These are phyloP conservation scores for Teleogryllus occipitalis DNA, from an alignment of 1,140 invertebrate species.

Conservation along the genomic window DNA sequence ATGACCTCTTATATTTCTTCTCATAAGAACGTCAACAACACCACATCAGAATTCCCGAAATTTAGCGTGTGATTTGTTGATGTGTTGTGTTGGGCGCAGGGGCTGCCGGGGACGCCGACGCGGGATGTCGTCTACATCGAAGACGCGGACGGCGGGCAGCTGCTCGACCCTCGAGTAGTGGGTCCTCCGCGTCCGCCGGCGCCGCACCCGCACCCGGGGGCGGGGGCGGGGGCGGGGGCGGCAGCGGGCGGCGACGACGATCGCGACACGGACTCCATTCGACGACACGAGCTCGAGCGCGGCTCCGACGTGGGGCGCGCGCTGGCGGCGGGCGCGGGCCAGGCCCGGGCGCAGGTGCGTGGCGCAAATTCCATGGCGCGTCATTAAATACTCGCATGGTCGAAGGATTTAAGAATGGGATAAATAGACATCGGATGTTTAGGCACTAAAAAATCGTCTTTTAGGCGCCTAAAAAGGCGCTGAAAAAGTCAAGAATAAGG, in stretches of 20 bases:
- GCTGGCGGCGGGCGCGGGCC: not conserved
- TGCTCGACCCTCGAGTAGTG: not conserved
- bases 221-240: no score
- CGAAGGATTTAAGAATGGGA: no score
- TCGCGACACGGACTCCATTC: constrained; percentile 57
- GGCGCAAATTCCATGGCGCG: no score
- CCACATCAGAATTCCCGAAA: no score
- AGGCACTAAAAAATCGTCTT: no score
- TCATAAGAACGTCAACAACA: no score
- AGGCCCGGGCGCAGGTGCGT: not conserved
- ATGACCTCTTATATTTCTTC: no score
- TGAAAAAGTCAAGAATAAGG: no score
- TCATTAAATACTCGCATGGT: no score
- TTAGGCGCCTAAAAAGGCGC: no score
- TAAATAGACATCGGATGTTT: no score
- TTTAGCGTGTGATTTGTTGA: no score
- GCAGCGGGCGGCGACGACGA: constrained; percentile 34
- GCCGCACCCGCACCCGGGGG: not conserved
- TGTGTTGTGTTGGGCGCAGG: not conserved
- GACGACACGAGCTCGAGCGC: constrained; percentile 62
- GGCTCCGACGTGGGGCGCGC: constrained; percentile 41
- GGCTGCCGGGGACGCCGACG: constrained; percentile 21
- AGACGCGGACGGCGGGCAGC: constrained; percentile 35
- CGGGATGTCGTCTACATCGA: constrained; percentile 38
- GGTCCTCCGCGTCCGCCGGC: not conserved